Percentiles rank a stretch among this genome's conserved stretches.
These are phyloP conservation scores for Carcinoscorpius rotundicauda DNA, from an alignment of 1,140 invertebrate species.

Conservation along the genomic window DNA sequence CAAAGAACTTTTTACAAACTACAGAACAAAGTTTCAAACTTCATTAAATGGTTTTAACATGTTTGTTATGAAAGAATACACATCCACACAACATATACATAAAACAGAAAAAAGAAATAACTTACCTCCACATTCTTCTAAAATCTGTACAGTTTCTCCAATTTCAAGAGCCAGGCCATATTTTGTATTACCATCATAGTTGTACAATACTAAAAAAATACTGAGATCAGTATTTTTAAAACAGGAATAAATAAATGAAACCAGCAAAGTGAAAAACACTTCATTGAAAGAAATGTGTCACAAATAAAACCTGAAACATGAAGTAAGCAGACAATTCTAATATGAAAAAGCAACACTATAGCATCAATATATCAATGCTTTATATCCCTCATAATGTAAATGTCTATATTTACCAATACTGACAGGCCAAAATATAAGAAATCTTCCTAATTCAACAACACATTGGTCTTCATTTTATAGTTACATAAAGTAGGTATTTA, in stretches of 20 bases:
- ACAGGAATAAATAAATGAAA: background rate
- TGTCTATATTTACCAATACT: background rate
- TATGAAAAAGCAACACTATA: background rate
- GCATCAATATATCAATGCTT: background rate
- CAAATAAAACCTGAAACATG: background rate
- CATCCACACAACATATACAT: too few relatives aligned
- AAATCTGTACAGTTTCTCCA: slow-evolving; percentile 77
- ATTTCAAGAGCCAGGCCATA: slow-evolving; percentile 71
- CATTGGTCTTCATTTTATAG: too few relatives aligned
- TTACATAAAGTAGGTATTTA: too few relatives aligned
- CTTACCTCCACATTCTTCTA: slow-evolving; percentile 69
- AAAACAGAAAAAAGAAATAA: slow-evolving; percentile 14
- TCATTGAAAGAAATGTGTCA: background rate
- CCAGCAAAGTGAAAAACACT: background rate
- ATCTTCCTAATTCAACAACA: too few relatives aligned
- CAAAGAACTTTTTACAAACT: too few relatives aligned
- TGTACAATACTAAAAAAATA: slow-evolving; percentile 65
- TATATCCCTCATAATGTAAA: too few relatives aligned
- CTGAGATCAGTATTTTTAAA: background rate
- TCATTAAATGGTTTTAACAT: too few relatives aligned
- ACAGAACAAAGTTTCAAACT: too few relatives aligned
- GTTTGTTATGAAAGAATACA: too few relatives aligned
- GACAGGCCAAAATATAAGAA: too few relatives aligned
- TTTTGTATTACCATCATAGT: slow-evolving; percentile 69
- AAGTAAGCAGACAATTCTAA: background rate